Evolutionary conservation across 1,140 invertebrate genomes (phyloP).

Genomic region (Ips nitidus): DNA sequence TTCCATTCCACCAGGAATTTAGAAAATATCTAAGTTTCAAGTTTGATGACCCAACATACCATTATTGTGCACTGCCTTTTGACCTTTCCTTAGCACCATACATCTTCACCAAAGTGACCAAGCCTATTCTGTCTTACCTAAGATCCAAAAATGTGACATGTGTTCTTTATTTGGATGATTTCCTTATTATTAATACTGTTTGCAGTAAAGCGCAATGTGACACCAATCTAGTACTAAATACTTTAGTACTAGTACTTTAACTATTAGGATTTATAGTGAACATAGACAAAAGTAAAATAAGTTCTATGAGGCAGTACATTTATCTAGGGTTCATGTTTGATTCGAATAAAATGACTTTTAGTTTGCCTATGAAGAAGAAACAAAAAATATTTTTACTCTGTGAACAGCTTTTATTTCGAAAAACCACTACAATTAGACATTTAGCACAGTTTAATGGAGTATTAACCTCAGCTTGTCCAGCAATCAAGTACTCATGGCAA

Average conservation of each 20-base stretch:
- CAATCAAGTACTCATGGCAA: slow-evolving; percentile 7
- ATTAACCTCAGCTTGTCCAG: slow-evolving; percentile 9
- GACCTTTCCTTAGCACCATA: slow-evolving; percentile 12
- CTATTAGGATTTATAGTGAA: slow-evolving; percentile 10
- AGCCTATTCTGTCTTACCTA: slow-evolving; percentile 17
- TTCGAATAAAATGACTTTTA: background rate
- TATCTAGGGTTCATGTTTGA: slow-evolving; percentile 10
- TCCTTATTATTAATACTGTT: slow-evolving; percentile 3
- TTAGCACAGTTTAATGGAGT: slow-evolving; percentile 10
- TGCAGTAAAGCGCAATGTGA: background rate
- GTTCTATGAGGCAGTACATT: background rate
- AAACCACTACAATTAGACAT: slow-evolving; percentile 10
- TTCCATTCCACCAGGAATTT: background rate
- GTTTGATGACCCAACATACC: slow-evolving; percentile 10
- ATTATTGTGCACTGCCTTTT: slow-evolving; percentile 17
- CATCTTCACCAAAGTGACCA: slow-evolving; percentile 31
- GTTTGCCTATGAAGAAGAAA: slow-evolving; percentile 1
- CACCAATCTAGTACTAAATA: background rate
- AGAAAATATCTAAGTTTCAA: slow-evolving; percentile 23
- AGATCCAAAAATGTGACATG: slow-evolving; percentile 13
- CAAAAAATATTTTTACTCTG: background rate
- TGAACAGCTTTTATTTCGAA: background rate
- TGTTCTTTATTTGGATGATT: slow-evolving; percentile 30
- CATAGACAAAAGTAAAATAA: slow-evolving; percentile 2
- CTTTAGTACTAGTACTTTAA: too few relatives aligned